phyloP scores from a whole-genome alignment of 2,113 vertebrate species.

The Zosterops lateralis region DNA sequence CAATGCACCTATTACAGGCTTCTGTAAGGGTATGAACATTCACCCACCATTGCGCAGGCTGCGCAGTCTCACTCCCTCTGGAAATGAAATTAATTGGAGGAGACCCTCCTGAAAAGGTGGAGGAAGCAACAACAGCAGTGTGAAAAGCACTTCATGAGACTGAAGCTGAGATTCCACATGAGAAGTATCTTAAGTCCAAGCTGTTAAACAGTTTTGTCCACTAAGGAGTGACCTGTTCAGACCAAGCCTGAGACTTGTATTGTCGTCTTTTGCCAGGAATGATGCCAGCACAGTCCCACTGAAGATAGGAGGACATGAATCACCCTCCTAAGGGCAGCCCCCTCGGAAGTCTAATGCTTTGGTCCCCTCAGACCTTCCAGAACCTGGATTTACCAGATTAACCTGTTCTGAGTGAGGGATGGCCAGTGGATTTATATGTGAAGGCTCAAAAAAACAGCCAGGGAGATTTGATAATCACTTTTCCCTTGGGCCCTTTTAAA shows the following conservation, averaged over 20 bases:
- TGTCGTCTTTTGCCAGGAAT: neutral
- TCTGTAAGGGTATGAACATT: neutral
- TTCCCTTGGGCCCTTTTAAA: neutral
- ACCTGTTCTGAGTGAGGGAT: neutral
- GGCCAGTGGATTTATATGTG: neutral
- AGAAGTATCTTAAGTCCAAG: neutral
- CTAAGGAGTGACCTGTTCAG: neutral
- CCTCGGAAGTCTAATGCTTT: neutral
- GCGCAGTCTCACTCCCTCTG: fast-evolving
- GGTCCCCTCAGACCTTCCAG: neutral
- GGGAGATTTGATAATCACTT: neutral
- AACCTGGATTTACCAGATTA: neutral
- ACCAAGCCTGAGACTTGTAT: neutral
- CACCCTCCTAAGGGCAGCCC: fast-evolving
- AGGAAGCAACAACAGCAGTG: neutral
- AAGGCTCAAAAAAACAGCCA: neutral
- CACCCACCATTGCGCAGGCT: too few species aligned
- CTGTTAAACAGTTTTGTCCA: neutral
- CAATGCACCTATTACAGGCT: neutral
- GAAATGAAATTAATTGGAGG: neutral
- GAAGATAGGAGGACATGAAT: neutral
- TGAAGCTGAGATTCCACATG: neutral
- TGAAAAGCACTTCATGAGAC: neutral
- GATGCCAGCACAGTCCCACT: neutral
- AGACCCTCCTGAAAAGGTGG: neutral